These are phyloP conservation scores for Oedothorax gibbosus DNA, from an alignment of 1,140 invertebrate genomes.

Conservation along the genomic window DNA sequence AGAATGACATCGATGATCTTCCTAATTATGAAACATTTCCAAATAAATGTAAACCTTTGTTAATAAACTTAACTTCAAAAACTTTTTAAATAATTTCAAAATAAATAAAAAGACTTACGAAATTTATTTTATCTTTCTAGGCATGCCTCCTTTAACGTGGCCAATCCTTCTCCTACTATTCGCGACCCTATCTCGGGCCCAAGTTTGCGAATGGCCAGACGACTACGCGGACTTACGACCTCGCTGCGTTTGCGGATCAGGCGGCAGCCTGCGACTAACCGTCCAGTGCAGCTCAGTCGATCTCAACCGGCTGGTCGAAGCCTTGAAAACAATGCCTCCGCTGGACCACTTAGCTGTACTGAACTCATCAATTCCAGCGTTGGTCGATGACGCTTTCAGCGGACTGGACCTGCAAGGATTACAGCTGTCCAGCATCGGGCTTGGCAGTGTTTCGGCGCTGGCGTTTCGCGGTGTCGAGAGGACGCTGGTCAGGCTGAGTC, in stretches of 20 bases:
- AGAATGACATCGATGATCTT: too few species aligned
- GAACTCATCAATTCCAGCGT: slow-evolving; percentile 79
- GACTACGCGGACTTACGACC: slow-evolving; percentile 78
- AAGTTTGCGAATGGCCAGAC: slow-evolving; percentile 83
- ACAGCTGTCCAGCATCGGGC: slow-evolving; percentile 85
- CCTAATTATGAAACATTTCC: too few species aligned
- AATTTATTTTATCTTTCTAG: too few species aligned
- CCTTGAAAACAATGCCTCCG: slow-evolving; percentile 75
- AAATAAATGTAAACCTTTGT: too few species aligned
- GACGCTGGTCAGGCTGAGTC: slow-evolving; percentile 83
- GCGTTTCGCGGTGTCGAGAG: slow-evolving; percentile 86
- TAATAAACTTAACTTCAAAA: too few species aligned
- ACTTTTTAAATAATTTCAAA: too few species aligned
- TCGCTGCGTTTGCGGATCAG: slow-evolving; percentile 89
- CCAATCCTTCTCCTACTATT: slow-evolving; percentile 15
- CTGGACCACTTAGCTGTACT: slow-evolving; percentile 90
- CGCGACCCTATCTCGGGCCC: slow-evolving; percentile 64
- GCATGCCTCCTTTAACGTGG: not conserved
- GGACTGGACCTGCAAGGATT: slow-evolving; percentile 82
- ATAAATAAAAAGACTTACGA: too few species aligned
- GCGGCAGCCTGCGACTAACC: slow-evolving; percentile 82
- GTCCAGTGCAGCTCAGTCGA: slow-evolving; percentile 92
- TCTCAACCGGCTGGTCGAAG: slow-evolving; percentile 78
- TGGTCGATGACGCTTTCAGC: slow-evolving; percentile 77
- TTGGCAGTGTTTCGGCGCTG: slow-evolving; percentile 77